A percentile compares a stretch with the other conserved stretches of the same genome.
Evolutionary conservation across 2,888 invertebrate genomes (phyloP).

Genomic region (Carcina quercana): DNA sequence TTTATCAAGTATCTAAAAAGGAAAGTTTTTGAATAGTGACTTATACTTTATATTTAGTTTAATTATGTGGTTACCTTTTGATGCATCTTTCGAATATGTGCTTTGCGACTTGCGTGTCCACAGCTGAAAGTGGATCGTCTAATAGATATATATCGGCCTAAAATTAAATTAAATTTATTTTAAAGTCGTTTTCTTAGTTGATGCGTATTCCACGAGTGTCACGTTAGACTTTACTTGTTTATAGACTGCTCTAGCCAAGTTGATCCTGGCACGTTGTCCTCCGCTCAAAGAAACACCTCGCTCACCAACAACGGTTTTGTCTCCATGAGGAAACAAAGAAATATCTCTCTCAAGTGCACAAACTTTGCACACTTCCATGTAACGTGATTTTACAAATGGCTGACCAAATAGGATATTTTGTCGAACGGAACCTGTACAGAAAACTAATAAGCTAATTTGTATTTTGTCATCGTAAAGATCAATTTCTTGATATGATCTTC

Average conservation of each 20-base stretch:
- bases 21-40: neutral
- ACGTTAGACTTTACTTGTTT: conserved; percentile 47
- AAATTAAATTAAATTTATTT: conserved; percentile 24
- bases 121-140: conserved; percentile 85
- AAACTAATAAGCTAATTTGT: no score
- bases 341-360: conserved; percentile 85
- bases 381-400: conserved; percentile 74
- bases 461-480: no score
- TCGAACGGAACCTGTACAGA: conserved; percentile 78
- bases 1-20: conserved; percentile 65
- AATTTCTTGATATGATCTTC: no score
- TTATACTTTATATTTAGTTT: neutral
- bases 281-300: conserved; percentile 88
- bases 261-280: conserved; percentile 83
- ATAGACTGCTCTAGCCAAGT: conserved; percentile 78
- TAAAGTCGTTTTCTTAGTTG: neutral
- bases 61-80: conserved; percentile 39
- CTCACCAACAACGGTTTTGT: conserved; percentile 90
- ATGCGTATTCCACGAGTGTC: neutral
- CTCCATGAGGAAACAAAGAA: conserved; percentile 83
- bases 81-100: conserved; percentile 82
- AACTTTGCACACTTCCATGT: conserved; percentile 79
- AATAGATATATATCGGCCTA: conserved; percentile 82
- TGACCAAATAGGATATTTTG: conserved; percentile 95
- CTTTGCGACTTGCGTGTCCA: conserved; percentile 81